phyloP scores from a whole-genome alignment of 2,113 vertebrate species.

The Corythaixoides concolor region DNA sequence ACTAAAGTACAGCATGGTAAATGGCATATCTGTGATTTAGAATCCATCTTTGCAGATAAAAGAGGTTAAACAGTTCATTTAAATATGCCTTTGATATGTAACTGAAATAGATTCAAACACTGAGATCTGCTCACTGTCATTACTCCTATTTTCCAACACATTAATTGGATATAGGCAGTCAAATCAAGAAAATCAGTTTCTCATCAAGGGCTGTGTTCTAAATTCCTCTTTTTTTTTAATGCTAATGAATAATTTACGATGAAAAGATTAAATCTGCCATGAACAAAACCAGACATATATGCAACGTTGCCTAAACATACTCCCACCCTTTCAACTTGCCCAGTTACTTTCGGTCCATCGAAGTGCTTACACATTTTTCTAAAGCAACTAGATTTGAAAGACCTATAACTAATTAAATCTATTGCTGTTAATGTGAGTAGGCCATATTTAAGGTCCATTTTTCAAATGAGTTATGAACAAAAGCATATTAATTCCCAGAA shows the following conservation, averaged over 20 bases:
- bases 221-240: neutral
- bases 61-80: constrained; percentile 4
- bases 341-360: neutral
- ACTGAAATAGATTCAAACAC: neutral
- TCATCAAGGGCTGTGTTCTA: neutral
- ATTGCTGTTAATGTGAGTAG: neutral
- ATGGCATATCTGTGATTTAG: neutral
- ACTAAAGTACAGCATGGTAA: neutral
- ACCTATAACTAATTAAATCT: neutral
- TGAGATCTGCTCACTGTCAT: neutral
- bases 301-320: neutral
- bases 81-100: neutral
- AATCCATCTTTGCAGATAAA: constrained; percentile 10
- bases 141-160: neutral
- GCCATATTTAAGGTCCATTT: neutral
- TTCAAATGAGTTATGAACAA: neutral
- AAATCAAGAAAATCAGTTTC: constrained; percentile 1
- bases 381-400: neutral
- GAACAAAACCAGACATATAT: neutral
- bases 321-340: neutral
- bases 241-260: neutral
- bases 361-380: neutral
- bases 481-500: neutral
- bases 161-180: neutral
- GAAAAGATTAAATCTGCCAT: neutral